Percentiles rank a stretch among this genome's conserved stretches.
Conservation (phyloP, 2,888 invertebrate genomes). For the Lysandra bellargus region DNA sequence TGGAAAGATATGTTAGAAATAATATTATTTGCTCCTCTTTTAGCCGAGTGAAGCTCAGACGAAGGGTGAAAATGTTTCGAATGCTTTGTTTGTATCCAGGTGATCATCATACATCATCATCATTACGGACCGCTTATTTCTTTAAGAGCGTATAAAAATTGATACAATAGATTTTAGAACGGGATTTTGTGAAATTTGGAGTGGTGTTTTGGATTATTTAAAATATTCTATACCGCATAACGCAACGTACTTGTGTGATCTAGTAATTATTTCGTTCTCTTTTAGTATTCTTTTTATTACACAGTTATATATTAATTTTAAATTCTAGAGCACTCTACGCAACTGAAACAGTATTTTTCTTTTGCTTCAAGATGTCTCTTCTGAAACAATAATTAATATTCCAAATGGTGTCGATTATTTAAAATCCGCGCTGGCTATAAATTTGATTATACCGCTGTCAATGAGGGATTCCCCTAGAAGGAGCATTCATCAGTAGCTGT, state of each 20-base stretch:
- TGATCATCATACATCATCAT: not conserved
- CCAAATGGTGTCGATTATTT: constrained; percentile 5
- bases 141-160: not conserved
- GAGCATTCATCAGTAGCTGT: constrained; percentile 31
- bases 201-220: no score
- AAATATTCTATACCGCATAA: no score
- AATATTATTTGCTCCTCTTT: constrained; percentile 19
- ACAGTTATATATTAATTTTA: no score
- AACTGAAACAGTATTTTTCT: no score
- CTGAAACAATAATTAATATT: not conserved
- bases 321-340: no score
- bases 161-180: no score
- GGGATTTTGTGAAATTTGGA: no score
- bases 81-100: not conserved
- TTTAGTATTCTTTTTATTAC: no score
- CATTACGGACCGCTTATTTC: not conserved
- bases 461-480: constrained; percentile 31
- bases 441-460: constrained; percentile 33
- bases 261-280: no score
- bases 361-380: no score
- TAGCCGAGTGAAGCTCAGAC: not conserved
- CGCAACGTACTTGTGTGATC: no score
- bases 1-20: constrained; percentile 22
- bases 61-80: not conserved
- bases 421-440: constrained; percentile 19